Percentiles rank a stretch among this genome's conserved stretches.
Evolutionary conservation across 37 sponge, comb jelly and placozoan genomes (phyloP).

Genomic region (Aplysina aerophoba): DNA sequence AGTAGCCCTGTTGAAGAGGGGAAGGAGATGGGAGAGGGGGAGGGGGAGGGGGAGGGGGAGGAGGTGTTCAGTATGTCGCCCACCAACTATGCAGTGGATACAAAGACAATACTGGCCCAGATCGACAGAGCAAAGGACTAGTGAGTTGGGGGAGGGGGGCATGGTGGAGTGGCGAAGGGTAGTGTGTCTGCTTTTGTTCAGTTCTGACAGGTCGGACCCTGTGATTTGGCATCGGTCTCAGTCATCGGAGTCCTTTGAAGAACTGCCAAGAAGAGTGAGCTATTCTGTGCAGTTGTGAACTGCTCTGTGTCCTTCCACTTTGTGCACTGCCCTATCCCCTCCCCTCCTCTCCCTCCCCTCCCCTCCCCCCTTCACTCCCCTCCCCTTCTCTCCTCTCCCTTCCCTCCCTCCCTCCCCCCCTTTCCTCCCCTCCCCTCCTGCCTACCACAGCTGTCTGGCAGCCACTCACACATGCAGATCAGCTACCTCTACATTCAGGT

Average conservation of each 20-base stretch:
- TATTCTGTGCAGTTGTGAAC: background rate
- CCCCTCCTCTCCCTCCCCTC: background rate
- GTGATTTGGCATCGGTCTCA: constrained; percentile 16
- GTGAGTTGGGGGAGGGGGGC: background rate
- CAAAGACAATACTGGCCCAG: constrained; percentile 11
- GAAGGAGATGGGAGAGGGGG: constrained; percentile 6
- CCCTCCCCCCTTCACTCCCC: background rate
- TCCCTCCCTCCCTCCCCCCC: background rate
- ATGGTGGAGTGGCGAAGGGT: too few relatives aligned
- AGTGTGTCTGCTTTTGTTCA: background rate
- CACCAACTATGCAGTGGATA: background rate
- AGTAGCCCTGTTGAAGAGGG: constrained; percentile 1
- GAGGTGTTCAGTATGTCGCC: constrained; percentile 11
- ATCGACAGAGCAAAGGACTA: background rate
- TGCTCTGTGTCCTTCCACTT: background rate
- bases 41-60: background rate
- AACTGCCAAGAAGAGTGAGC: background rate
- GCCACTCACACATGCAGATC: background rate
- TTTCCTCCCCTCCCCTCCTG: background rate
- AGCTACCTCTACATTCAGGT: constrained; percentile 34
- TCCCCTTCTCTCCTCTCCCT: background rate
- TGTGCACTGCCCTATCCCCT: background rate
- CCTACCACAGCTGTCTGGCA: background rate
- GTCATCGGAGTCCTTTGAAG: constrained; percentile 3
- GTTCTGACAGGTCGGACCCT: constrained; percentile 27